Conservation (phyloP, 2,113 vertebrate species). For the Anseranas semipalmata region DNA sequence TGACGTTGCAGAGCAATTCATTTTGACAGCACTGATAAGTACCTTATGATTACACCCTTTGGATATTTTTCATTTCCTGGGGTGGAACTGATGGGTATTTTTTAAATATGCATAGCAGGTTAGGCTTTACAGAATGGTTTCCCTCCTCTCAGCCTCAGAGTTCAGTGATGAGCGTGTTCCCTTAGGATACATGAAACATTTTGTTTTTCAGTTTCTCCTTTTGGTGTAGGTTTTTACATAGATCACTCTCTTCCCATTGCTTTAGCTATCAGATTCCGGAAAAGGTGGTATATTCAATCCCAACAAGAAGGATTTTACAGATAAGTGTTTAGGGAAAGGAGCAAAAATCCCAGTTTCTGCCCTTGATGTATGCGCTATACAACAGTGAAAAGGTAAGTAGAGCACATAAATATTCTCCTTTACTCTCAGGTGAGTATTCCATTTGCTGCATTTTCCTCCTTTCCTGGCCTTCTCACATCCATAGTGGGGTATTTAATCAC, state of each 20-base stretch:
- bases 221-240: background rate
- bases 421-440: background rate
- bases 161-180: background rate
- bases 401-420: background rate
- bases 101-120: background rate
- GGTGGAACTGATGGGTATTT: background rate
- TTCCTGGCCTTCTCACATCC: background rate
- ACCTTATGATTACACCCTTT: background rate
- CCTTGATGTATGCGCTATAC: background rate
- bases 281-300: background rate
- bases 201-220: background rate
- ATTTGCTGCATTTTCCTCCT: background rate
- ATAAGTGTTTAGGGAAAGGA: background rate
- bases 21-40: background rate
- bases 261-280: background rate
- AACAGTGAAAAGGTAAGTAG: background rate
- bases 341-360: background rate
- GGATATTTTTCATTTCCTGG: background rate
- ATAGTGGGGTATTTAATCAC: background rate
- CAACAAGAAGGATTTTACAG: background rate
- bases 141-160: background rate
- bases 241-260: background rate
- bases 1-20: background rate
- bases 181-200: rapidly evolving
- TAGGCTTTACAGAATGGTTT: background rate